These are phyloP conservation scores for Eurystomus gularis DNA, from an alignment of 2,113 vertebrate species.

Conservation along the genomic window DNA sequence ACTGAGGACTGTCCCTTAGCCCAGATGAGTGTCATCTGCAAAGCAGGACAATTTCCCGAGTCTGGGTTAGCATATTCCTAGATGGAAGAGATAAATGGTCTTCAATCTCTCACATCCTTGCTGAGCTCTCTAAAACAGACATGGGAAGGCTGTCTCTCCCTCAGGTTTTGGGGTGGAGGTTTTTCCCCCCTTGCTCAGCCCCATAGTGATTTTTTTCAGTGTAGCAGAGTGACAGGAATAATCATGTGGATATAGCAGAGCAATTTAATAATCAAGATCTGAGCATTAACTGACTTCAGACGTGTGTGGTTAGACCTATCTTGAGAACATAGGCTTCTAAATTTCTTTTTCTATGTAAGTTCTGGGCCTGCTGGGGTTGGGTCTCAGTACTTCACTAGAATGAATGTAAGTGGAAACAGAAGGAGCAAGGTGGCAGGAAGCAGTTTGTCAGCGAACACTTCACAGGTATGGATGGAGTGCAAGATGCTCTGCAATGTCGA, in stretches of 20 bases:
- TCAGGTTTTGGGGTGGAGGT: accelerated
- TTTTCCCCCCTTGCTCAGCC: accelerated
- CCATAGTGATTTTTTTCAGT: background rate
- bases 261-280: background rate
- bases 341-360: background rate
- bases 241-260: background rate
- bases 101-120: background rate
- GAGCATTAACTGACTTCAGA: background rate
- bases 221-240: background rate
- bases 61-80: background rate
- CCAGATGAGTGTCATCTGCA: background rate
- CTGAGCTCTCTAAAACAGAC: background rate
- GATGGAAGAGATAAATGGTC: background rate
- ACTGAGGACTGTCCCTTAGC: background rate
- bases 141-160: background rate
- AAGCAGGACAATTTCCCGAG: background rate
- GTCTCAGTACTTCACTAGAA: background rate
- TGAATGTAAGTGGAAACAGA: background rate
- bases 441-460: background rate
- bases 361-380: background rate
- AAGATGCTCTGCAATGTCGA: background rate
- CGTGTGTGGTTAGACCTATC: accelerated
- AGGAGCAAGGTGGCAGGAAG: background rate
- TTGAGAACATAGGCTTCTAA: background rate
- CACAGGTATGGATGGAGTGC: accelerated